Evolutionary conservation across 2,113 vertebrate species (phyloP).

Genomic region (Poeciliopsis turrubarensis): DNA sequence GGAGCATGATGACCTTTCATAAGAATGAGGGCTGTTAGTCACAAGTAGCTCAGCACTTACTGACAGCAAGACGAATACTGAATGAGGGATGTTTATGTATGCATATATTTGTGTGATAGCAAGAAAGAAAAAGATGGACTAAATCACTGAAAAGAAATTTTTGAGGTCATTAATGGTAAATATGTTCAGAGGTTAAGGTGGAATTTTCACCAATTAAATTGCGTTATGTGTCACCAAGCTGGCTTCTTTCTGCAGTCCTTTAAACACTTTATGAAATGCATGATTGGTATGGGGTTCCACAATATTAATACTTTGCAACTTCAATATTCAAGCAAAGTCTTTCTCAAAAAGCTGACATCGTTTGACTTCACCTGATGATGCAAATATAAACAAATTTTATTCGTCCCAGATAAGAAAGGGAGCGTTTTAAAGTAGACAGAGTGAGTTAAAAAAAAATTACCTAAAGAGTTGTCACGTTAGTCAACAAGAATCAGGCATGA

Average conservation of each 20-base stretch:
- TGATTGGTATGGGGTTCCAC: no score
- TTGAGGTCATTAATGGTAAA: constrained; percentile 41
- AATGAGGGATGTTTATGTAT: constrained; percentile 51
- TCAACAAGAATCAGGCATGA: no score
- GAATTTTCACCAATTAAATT: constrained; percentile 60
- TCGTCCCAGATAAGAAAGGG: no score
- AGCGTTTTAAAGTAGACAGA: no score
- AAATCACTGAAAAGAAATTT: constrained; percentile 11
- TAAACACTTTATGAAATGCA: no score
- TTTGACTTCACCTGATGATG: no score
- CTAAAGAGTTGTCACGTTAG: no score
- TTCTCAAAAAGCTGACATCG: no score
- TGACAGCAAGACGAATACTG: constrained; percentile 69
- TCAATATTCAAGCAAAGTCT: no score
- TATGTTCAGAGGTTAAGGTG: constrained; percentile 64
- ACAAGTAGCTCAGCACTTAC: constrained; percentile 73
- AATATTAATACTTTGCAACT: no score
- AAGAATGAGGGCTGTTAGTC: constrained; percentile 66
- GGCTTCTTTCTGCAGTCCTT: constrained; percentile 26
- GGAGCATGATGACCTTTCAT: constrained; percentile 63
- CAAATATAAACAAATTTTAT: no score
- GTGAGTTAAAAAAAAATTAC: no score
- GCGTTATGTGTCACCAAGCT: constrained; percentile 53
- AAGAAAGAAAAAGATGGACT: constrained; percentile 2
- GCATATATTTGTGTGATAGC: constrained; percentile 2